Conservation (phyloP, 2,113 vertebrate species). For the Panthera uncia region DNA sequence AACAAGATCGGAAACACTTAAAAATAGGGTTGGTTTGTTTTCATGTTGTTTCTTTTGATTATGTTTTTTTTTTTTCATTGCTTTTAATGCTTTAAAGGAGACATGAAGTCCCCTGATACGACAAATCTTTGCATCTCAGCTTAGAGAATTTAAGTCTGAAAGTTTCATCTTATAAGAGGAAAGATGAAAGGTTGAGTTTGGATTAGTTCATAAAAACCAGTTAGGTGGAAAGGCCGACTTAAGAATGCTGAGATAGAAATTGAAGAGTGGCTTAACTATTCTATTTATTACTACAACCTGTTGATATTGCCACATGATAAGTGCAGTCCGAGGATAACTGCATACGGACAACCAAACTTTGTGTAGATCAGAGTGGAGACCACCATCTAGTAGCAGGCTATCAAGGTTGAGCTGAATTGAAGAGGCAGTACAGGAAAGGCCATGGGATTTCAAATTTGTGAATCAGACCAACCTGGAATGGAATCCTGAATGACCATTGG, state of each 20-base stretch:
- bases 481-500: not conserved
- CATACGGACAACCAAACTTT: not conserved
- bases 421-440: not conserved
- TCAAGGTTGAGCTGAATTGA: not conserved
- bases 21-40: slow-evolving; percentile 44
- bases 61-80: not conserved
- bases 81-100: slow-evolving; percentile 26
- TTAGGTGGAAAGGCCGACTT: not conserved
- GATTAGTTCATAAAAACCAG: not conserved
- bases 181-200: not conserved
- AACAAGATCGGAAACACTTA: slow-evolving; percentile 62
- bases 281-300: not conserved
- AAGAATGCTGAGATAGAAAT: not conserved
- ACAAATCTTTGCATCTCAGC: not conserved
- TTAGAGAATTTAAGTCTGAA: not conserved
- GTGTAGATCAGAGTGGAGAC: not conserved
- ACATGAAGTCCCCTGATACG: not conserved
- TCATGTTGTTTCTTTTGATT: slow-evolving; percentile 20
- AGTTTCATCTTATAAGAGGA: not conserved
- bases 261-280: not conserved
- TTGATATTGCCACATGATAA: too few species aligned
- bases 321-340: not conserved
- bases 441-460: not conserved
- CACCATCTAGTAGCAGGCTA: not conserved
- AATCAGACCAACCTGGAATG: not conserved